These are phyloP conservation scores for Daubentonia madagascariensis DNA, from an alignment of 2,113 vertebrate genomes.

Conservation along the genomic window DNA sequence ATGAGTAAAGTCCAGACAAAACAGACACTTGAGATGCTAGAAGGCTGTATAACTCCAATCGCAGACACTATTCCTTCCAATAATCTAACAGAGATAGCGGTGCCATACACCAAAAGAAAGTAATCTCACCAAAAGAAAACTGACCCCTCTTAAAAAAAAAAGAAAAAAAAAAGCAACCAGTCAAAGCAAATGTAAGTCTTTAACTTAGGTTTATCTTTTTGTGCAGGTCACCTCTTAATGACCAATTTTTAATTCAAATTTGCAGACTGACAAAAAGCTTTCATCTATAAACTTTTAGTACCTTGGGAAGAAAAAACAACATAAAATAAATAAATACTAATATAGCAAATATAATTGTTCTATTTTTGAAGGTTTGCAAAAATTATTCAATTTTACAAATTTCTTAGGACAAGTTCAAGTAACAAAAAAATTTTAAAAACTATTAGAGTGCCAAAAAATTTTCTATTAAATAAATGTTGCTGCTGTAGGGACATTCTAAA, in stretches of 20 bases:
- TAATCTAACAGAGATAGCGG: constrained; percentile 76
- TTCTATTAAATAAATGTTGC: constrained; percentile 65
- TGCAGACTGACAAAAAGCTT: constrained; percentile 34
- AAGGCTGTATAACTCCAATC: constrained; percentile 79
- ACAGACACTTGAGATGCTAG: constrained; percentile 91
- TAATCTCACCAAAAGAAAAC: constrained; percentile 69
- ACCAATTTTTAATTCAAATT: constrained; percentile 20
- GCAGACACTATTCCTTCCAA: constrained; percentile 81
- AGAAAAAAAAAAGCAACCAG: neutral
- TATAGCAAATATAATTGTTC: neutral
- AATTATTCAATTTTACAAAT: constrained; percentile 80
- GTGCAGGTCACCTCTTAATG: constrained; percentile 21
- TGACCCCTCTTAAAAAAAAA: constrained; percentile 6
- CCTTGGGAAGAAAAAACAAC: neutral
- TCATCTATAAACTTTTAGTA: constrained; percentile 17
- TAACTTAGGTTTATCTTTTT: constrained; percentile 54
- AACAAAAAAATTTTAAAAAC: constrained; percentile 80
- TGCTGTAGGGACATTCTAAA: constrained; percentile 82
- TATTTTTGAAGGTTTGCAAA: constrained; percentile 76
- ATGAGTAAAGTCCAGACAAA: constrained; percentile 91
- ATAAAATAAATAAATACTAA: constrained; percentile 8
- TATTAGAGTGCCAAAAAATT: constrained; percentile 41
- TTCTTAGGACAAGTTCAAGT: constrained; percentile 81
- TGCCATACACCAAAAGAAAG: constrained; percentile 71
- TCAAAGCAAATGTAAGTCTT: constrained; percentile 61